Evolutionary conservation across 2,888 invertebrate genomes (phyloP).

Genomic region (Prosopocoilus inquinatus): DNA sequence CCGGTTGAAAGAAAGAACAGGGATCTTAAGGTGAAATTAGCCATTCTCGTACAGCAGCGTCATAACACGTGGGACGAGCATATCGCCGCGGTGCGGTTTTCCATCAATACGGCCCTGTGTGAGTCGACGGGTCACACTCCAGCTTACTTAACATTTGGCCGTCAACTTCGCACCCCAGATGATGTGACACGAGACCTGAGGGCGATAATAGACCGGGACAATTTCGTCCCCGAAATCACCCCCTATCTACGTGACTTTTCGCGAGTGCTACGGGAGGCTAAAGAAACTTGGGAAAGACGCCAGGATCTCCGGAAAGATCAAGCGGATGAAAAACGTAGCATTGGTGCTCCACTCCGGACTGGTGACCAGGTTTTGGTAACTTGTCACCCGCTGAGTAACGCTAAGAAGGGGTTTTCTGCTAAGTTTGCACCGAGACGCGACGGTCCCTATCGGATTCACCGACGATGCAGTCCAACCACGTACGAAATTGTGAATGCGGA

Average conservation of each 20-base stretch:
- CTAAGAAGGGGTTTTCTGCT: not conserved
- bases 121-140: slow-evolving; percentile 29
- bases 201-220: slow-evolving; percentile 15
- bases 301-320: slow-evolving; percentile 9
- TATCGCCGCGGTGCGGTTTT: slow-evolving; percentile 30
- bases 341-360: not conserved
- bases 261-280: not conserved
- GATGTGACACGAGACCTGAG: slow-evolving; percentile 14
- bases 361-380: slow-evolving; percentile 2
- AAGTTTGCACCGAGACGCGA: slow-evolving; percentile 6
- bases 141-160: slow-evolving; percentile 34
- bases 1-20: no score
- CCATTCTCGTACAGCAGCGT: slow-evolving; percentile 21
- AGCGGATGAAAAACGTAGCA: not conserved
- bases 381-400: slow-evolving; percentile 2
- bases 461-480: no score
- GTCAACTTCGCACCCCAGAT: slow-evolving; percentile 31
- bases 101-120: slow-evolving; percentile 30
- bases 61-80: slow-evolving; percentile 28
- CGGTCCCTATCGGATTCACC: not conserved
- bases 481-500: no score
- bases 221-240: slow-evolving; percentile 18
- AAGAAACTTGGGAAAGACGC: slow-evolving; percentile 2
- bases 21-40: no score
- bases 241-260: not conserved